These are phyloP conservation scores for Triplophysa tibetana DNA, from an alignment of 2,113 vertebrate species.

Conservation along the genomic window DNA sequence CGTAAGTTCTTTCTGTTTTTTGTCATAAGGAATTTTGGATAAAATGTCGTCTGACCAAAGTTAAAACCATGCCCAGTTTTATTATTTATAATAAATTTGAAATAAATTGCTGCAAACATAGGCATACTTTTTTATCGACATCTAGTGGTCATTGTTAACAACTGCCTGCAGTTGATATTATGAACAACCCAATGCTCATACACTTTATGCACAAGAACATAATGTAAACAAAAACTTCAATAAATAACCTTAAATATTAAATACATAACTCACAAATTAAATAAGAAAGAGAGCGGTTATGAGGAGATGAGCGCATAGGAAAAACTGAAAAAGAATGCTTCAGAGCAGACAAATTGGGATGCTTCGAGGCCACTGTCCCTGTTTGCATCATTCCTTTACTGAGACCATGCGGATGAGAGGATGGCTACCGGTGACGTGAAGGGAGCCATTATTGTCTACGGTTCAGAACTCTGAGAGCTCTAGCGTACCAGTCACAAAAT, in stretches of 20 bases:
- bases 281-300: conserved; percentile 2
- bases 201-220: conserved; percentile 21
- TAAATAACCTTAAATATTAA: conserved; percentile 54
- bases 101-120: background rate
- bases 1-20: no score
- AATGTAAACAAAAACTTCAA: conserved; percentile 41
- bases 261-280: conserved; percentile 32
- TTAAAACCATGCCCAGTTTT: no score
- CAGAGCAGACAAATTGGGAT: background rate
- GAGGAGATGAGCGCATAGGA: background rate
- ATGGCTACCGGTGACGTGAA: background rate
- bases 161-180: conserved; percentile 30
- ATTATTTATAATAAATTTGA: background rate
- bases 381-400: background rate
- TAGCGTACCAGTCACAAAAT: conserved; percentile 58
- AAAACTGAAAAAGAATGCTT: background rate
- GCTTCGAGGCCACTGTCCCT: conserved; percentile 31
- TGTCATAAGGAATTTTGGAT: no score
- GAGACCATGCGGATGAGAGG: background rate
- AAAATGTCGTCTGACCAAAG: no score
- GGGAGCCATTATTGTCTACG: background rate
- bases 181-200: background rate
- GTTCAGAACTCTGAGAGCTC: conserved; percentile 39
- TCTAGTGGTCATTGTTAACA: background rate
- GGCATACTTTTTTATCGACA: background rate